phyloP scores from a whole-genome alignment of 2,797 vertebrate genomes.

The Rhabdomys pumilio region DNA sequence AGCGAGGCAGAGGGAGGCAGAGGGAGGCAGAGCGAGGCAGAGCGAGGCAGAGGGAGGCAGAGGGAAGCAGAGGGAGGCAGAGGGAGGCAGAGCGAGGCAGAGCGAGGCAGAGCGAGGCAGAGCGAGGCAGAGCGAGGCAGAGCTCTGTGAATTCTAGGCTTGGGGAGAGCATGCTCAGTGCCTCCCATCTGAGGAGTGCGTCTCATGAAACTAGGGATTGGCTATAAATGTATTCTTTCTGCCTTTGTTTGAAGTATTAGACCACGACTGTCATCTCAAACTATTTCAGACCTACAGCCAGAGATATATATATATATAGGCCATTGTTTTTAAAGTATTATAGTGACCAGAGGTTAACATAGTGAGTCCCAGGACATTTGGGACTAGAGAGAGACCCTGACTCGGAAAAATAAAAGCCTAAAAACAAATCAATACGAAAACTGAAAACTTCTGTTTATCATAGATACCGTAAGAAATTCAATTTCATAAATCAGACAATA shows the following conservation, averaged over 20 bases:
- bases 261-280: neutral
- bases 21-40: neutral
- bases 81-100: neutral
- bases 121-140: neutral
- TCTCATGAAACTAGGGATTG: neutral
- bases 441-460: too few relatives aligned
- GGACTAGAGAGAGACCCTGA: neutral
- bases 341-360: neutral
- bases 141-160: neutral
- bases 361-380: neutral
- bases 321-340: neutral
- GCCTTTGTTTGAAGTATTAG: neutral
- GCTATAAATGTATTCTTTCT: neutral
- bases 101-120: too few relatives aligned
- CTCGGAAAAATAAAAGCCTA: neutral
- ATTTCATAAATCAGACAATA: too few relatives aligned
- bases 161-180: fast-evolving
- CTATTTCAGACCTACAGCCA: neutral
- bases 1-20: neutral
- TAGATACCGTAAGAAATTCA: too few relatives aligned
- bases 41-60: too few relatives aligned
- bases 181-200: too few relatives aligned
- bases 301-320: neutral
- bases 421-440: too few relatives aligned
- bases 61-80: neutral